Conservation (phyloP, 2,888 invertebrate genomes). For the Andrena fulva region DNA sequence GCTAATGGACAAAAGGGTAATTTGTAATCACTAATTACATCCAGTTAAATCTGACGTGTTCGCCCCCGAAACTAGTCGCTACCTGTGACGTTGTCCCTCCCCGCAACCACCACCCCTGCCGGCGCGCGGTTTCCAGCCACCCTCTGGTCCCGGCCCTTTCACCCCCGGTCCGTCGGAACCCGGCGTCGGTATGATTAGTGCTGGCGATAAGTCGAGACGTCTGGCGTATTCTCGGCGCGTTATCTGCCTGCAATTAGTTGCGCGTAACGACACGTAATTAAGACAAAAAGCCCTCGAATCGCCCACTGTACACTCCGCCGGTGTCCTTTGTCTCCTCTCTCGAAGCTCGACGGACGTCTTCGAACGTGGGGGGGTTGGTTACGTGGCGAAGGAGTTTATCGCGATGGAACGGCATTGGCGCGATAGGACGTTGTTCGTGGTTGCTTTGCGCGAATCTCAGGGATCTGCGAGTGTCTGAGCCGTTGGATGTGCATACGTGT, state of each 20-base stretch:
- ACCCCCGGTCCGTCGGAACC: constrained; percentile 29
- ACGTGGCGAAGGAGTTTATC: neutral
- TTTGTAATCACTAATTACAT: constrained; percentile 80
- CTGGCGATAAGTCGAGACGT: constrained; percentile 72
- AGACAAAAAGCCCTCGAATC: constrained; percentile 54
- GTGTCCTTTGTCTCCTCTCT: neutral
- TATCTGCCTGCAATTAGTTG: constrained; percentile 69
- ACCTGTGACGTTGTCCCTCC: constrained; percentile 66
- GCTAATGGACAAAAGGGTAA: constrained; percentile 79
- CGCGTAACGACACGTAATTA: constrained; percentile 59
- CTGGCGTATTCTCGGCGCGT: constrained; percentile 66
- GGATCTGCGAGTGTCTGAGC: too few species aligned
- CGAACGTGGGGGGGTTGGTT: neutral
- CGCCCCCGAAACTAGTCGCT: constrained; percentile 61
- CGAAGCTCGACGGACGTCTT: neutral
- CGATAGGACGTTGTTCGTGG: neutral
- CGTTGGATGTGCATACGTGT: too few species aligned
- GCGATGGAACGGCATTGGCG: neutral
- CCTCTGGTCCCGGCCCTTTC: constrained; percentile 34
- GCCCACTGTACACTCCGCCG: neutral
- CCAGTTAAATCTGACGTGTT: constrained; percentile 79
- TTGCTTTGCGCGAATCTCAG: neutral
- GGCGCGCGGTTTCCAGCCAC: constrained; percentile 19
- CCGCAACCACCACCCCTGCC: constrained; percentile 2
- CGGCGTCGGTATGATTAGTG: constrained; percentile 66